Percentiles rank a stretch among this genome's conserved stretches.
Conservation (phyloP, 23 tunicate species). For the Trididemnum nubilum region DNA sequence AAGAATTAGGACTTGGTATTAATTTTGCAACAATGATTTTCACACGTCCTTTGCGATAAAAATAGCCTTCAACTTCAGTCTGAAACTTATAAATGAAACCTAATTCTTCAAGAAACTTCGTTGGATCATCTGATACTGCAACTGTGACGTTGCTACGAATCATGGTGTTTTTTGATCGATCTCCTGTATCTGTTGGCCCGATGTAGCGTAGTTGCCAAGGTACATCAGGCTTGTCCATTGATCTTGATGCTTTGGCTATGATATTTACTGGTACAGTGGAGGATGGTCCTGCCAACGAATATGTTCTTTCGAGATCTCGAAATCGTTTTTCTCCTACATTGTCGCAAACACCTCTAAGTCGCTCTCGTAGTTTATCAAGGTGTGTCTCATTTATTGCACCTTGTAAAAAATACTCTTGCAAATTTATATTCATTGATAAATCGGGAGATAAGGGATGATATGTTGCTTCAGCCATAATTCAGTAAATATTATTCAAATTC, state of each 20-base stretch:
- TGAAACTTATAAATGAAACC: slow-evolving; percentile 72
- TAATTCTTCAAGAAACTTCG: slow-evolving; percentile 71
- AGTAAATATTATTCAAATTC: no score
- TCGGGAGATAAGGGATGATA: slow-evolving; percentile 78
- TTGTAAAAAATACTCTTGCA: slow-evolving; percentile 88
- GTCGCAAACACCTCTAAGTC: slow-evolving; percentile 89
- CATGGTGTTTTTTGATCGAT: slow-evolving; percentile 61
- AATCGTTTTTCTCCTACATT: slow-evolving; percentile 71
- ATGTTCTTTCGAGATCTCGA: slow-evolving; percentile 68
- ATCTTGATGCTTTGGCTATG: slow-evolving; percentile 70
- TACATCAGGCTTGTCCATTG: slow-evolving; percentile 38
- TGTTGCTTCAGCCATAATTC: slow-evolving; percentile 66
- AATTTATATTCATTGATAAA: slow-evolving; percentile 38
- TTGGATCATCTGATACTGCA: slow-evolving; percentile 71
- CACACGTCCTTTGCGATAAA: slow-evolving; percentile 86
- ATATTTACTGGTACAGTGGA: slow-evolving; percentile 31
- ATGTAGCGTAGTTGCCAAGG: slow-evolving; percentile 93
- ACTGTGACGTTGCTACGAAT: slow-evolving; percentile 82
- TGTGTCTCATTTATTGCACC: slow-evolving; percentile 64
- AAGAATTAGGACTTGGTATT: background rate
- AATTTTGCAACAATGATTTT: slow-evolving; percentile 80
- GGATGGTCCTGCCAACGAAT: slow-evolving; percentile 29
- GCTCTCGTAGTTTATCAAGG: slow-evolving; percentile 52
- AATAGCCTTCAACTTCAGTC: slow-evolving; percentile 59
- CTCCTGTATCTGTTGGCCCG: slow-evolving; percentile 66